phyloP scores from a whole-genome alignment of 2,113 vertebrate species.

The Entosphenus tridentatus region DNA sequence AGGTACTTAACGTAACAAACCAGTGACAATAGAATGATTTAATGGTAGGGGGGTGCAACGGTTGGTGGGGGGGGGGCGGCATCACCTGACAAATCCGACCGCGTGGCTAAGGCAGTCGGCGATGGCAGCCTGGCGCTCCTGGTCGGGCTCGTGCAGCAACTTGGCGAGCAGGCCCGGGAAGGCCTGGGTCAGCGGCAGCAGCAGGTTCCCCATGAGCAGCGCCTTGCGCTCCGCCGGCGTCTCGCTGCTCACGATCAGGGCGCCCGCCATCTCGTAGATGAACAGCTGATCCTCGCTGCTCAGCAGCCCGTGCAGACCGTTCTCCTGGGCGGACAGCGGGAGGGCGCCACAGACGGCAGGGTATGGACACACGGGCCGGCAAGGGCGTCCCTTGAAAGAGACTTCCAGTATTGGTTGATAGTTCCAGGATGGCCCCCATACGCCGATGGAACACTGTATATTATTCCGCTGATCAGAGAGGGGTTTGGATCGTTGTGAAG shows the following conservation, averaged over 20 bases:
- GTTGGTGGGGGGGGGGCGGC: too few species aligned
- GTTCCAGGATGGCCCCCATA: too few species aligned
- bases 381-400: not conserved
- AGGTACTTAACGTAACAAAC: too few species aligned
- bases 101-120: slow-evolving; percentile 84
- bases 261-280: slow-evolving; percentile 79
- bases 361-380: not conserved
- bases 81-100: slow-evolving; percentile 81
- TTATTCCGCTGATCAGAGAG: too few species aligned
- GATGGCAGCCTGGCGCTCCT: slow-evolving; percentile 48
- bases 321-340: slow-evolving; percentile 33
- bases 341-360: not conserved
- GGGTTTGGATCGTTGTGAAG: too few species aligned
- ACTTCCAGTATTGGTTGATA: not conserved
- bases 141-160: slow-evolving; percentile 46
- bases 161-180: slow-evolving; percentile 67
- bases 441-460: too few species aligned
- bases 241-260: slow-evolving; percentile 73
- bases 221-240: slow-evolving; percentile 64
- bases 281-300: slow-evolving; percentile 93
- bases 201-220: slow-evolving; percentile 66
- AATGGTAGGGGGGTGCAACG: too few species aligned
- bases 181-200: slow-evolving; percentile 65
- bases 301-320: slow-evolving; percentile 55
- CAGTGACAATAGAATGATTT: too few species aligned